Evolutionary conservation across 2,888 invertebrate species (phyloP).

Genomic region (Zele albiditarsus): DNA sequence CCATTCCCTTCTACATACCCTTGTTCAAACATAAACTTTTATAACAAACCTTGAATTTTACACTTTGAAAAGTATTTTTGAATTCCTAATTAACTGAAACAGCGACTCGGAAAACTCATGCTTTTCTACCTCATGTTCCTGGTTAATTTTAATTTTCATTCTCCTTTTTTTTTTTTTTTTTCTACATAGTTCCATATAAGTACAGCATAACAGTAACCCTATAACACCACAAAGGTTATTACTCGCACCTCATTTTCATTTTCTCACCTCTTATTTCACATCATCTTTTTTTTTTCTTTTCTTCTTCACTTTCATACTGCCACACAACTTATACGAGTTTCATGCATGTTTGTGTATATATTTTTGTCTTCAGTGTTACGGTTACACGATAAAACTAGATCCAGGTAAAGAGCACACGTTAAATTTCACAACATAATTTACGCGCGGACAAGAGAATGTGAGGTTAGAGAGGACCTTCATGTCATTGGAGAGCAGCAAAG

Average conservation of each 20-base stretch:
- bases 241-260: conserved; percentile 5
- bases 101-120: not conserved
- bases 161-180: not conserved
- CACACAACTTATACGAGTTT: not conserved
- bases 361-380: conserved; percentile 32
- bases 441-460: conserved; percentile 23
- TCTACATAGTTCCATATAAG: not conserved
- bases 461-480: conserved; percentile 27
- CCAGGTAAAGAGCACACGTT: conserved; percentile 23
- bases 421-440: conserved; percentile 33
- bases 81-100: conserved; percentile 3
- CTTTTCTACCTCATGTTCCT: not conserved
- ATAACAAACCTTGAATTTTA: not conserved
- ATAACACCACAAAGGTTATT: conserved; percentile 14
- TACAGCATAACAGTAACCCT: conserved; percentile 22
- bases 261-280: not conserved
- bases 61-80: not conserved
- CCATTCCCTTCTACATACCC: not conserved
- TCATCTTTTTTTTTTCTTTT: not conserved
- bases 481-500: conserved; percentile 4
- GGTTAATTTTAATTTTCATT: not conserved
- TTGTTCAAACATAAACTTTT: conserved; percentile 1
- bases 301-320: not conserved
- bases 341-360: not conserved
- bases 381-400: conserved; percentile 37